Evolutionary conservation across 2,888 invertebrate genomes (phyloP).

Genomic region (Sarcophaga subvicina): DNA sequence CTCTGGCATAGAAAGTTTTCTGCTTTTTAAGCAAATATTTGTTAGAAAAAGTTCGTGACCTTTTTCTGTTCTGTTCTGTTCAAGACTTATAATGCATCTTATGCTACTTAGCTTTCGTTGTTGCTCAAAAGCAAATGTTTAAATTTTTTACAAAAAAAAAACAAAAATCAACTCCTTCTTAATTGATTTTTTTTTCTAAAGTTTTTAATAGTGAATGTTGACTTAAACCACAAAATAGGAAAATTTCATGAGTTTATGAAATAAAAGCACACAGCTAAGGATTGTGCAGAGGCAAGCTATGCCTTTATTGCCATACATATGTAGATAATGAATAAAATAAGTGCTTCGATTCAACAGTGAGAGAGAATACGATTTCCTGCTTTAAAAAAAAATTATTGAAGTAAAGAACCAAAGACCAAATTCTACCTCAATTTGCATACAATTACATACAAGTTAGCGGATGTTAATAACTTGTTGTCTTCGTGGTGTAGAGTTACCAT

Average conservation of each 20-base stretch:
- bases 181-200: constrained; percentile 56
- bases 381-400: no score
- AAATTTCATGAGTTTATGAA: constrained; percentile 21
- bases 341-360: no score
- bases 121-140: constrained; percentile 15
- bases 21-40: constrained; percentile 48
- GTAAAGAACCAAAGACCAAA: no score
- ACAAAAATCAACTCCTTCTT: constrained; percentile 44
- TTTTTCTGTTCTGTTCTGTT: constrained; percentile 23
- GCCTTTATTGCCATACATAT: no score
- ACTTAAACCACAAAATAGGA: constrained; percentile 59
- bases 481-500: no score
- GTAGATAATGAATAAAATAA: no score
- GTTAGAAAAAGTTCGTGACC: constrained; percentile 43
- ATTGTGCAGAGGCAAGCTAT: no score
- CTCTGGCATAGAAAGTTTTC: not conserved
- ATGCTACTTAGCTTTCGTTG: not conserved
- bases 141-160: constrained; percentile 12
- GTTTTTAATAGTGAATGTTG: constrained; percentile 32
- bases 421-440: no score
- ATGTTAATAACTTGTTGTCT: no score
- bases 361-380: no score
- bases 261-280: not conserved
- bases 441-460: no score
- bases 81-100: not conserved